These are phyloP conservation scores for Scomber japonicus DNA, from an alignment of 2,113 vertebrate species.

Conservation along the genomic window DNA sequence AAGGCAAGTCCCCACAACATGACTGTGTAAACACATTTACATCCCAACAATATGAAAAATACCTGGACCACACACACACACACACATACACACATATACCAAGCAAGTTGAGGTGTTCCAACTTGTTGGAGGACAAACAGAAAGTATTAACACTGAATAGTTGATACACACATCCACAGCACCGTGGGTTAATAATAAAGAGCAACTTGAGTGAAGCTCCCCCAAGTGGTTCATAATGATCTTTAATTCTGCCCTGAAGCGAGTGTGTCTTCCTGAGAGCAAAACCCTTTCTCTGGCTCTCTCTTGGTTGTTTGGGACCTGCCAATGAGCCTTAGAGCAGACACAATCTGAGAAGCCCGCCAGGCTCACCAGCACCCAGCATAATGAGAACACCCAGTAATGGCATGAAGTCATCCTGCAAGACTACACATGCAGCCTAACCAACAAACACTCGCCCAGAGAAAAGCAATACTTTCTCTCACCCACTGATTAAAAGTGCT, in stretches of 20 bases:
- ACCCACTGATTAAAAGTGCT: slow-evolving; percentile 44
- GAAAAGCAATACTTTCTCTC: slow-evolving; percentile 27
- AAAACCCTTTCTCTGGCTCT: slow-evolving; percentile 1
- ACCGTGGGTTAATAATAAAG: slow-evolving; percentile 62
- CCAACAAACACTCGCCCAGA: slow-evolving; percentile 27
- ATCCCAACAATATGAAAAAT: no score
- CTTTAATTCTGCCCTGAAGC: slow-evolving; percentile 64
- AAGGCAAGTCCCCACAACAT: no score
- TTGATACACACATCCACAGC: slow-evolving; percentile 40
- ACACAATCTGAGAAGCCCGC: slow-evolving; percentile 41
- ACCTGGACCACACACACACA: slow-evolving; percentile 17
- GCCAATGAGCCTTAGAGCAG: slow-evolving; percentile 41
- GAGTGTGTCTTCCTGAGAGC: slow-evolving; percentile 27
- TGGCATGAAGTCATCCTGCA: slow-evolving; percentile 78
- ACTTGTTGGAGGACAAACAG: slow-evolving; percentile 70
- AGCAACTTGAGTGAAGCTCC: slow-evolving; percentile 58
- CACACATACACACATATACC: slow-evolving; percentile 24
- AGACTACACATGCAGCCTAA: slow-evolving; percentile 66
- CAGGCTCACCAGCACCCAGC: slow-evolving; percentile 26
- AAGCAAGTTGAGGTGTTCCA: slow-evolving; percentile 58
- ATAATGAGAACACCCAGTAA: slow-evolving; percentile 53
- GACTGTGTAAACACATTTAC: no score
- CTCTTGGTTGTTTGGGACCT: slow-evolving; percentile 32
- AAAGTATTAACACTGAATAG: slow-evolving; percentile 63
- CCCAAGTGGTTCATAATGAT: slow-evolving; percentile 76